Percentiles rank a stretch among this genome's conserved stretches.
Evolutionary conservation across 2,113 vertebrate genomes (phyloP).

Genomic region (Ceratotherium simum): DNA sequence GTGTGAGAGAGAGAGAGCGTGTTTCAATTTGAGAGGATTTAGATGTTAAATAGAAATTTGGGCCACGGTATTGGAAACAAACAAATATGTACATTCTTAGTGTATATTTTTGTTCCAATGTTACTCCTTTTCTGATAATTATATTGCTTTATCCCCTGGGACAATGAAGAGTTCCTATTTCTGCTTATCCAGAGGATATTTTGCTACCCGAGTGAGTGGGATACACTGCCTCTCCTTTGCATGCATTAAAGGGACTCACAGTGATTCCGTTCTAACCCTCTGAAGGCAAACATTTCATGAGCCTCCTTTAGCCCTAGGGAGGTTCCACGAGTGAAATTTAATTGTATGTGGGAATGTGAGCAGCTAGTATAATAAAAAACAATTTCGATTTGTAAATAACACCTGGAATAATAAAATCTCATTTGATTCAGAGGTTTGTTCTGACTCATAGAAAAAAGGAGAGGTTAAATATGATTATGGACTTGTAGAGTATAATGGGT

Average conservation of each 20-base stretch:
- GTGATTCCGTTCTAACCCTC: neutral
- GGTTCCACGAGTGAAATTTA: conserved; percentile 3
- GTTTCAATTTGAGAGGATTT: neutral
- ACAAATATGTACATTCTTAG: neutral
- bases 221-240: neutral
- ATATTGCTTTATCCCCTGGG: conserved; percentile 13
- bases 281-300: neutral
- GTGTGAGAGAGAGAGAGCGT: neutral
- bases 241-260: neutral
- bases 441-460: conserved; percentile 18
- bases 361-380: neutral
- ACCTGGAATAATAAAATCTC: conserved; percentile 12
- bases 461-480: conserved; percentile 3
- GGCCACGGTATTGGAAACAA: conserved; percentile 15
- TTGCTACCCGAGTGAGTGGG: neutral
- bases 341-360: conserved; percentile 19
- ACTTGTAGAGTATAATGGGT: neutral
- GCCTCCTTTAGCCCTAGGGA: neutral
- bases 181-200: neutral
- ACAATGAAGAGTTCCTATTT: conserved; percentile 4
- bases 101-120: neutral
- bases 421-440: conserved; percentile 43
- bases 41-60: conserved; percentile 33
- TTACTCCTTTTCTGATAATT: conserved; percentile 23
- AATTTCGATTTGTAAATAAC: conserved; percentile 18